Evolutionary conservation across 1,140 invertebrate genomes (phyloP), one percentile per base, ranked within the genome.

Genomic region (Daktulosphaira vitifoliae): DNA sequence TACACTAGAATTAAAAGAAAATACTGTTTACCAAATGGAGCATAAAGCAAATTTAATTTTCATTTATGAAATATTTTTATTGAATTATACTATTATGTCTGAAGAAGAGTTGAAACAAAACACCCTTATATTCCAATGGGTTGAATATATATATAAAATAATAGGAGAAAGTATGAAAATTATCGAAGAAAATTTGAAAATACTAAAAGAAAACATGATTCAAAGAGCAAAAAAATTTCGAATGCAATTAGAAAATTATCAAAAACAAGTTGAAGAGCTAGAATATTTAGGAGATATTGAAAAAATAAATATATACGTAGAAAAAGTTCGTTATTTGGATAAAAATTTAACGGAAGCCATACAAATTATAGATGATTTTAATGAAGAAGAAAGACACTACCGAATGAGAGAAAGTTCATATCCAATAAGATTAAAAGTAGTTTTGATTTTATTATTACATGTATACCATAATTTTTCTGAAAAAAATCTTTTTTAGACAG

Each of bases 321-420:
- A 85, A 46, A 87, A 90, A 66, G 88, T 92, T 1, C 81, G 80
- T 8, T 77, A 81, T 37, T 73, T 96, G 0, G 85, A 94, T 71
- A 79, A 83, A 65, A 86, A 80, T 73, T 77, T 85, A 11, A 74
- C 78, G 53, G 71, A 75, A 65, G 92, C 91, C 6, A 81, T 91
- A 72, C 81, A 84, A 33, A 88, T 81, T 69, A 93, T 96, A 62
- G 88, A 93, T 71, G 79, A 84, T 56, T 93, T 97, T 68, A 98
- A 98, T 74, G 84, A 85, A 72, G 93, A 97, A 74, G 95, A 98
- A 74, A 79, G 82, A 67, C 81, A 91, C 26, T 97, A 92, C 74
- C 86, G 84, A 8, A 95, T 89, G 86, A 86, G 94, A 72, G 73
- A 85, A 13, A 92, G 92, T 0, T 82, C 88, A 59, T 97, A 96